A percentile compares a stretch with the other conserved stretches of the same genome.
phyloP scores from a whole-genome alignment of 2,113 vertebrate genomes.

The Osmerus eperlanus region DNA sequence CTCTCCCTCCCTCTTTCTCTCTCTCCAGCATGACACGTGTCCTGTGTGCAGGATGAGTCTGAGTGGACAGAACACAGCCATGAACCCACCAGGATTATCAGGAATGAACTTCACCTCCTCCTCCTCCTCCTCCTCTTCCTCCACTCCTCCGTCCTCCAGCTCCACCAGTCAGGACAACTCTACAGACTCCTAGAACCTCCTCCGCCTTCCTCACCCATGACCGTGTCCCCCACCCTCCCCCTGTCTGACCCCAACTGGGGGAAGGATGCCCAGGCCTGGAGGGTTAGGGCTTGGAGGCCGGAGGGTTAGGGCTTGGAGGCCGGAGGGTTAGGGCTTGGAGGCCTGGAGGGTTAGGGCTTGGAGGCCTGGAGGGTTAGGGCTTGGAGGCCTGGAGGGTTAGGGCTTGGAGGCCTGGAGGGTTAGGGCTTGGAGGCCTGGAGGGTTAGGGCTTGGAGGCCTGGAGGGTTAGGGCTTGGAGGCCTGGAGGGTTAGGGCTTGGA shows the following conservation, averaged over 20 bases:
- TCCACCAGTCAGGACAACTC: conserved; percentile 90
- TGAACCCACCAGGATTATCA: conserved; percentile 91
- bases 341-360: too few species aligned
- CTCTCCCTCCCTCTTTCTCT: background rate
- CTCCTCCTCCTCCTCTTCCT: conserved; percentile 73
- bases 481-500: too few species aligned
- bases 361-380: too few species aligned
- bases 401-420: too few species aligned
- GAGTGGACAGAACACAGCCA: conserved; percentile 97
- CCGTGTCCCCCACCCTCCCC: conserved; percentile 22
- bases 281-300: too few species aligned
- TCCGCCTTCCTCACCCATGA: conserved; percentile 24
- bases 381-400: too few species aligned
- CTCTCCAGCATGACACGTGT: conserved; percentile 93
- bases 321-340: too few species aligned
- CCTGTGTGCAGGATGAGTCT: conserved; percentile 97
- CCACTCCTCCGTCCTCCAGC: conserved; percentile 76
- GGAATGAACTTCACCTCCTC: conserved; percentile 93
- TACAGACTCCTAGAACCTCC: conserved; percentile 81
- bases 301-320: too few species aligned
- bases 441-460: too few species aligned
- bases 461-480: too few species aligned
- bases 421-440: too few species aligned
- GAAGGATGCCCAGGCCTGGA: conserved; percentile 34
- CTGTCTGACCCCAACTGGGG: background rate